phyloP scores from a whole-genome alignment of 2,888 invertebrate species.

The Frankliniella intonsa region DNA sequence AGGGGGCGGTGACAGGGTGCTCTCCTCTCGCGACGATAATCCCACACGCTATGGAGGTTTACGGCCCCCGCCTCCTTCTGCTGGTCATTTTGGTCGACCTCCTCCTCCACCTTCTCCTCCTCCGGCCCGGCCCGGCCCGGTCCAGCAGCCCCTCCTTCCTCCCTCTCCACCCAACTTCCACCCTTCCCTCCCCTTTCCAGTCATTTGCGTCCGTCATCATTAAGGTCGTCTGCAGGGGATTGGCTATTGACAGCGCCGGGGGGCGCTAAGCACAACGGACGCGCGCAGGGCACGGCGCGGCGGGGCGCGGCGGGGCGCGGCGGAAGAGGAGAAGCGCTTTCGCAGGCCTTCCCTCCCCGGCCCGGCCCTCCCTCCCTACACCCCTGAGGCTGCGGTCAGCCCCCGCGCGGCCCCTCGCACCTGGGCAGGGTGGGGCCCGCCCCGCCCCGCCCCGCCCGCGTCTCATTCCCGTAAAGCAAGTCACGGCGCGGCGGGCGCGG shows the following conservation, averaged over 20 bases:
- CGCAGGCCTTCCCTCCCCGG: not conserved
- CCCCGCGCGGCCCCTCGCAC: not conserved
- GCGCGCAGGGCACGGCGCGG: not conserved
- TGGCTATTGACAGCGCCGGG: constrained; percentile 16
- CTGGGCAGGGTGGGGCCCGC: not conserved
- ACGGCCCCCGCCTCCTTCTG: not conserved
- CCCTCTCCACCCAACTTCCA: not conserved
- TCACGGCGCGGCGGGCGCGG: no score
- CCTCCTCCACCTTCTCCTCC: not conserved
- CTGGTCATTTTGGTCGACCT: not conserved
- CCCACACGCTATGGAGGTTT: constrained; percentile 21
- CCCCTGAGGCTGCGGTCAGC: not conserved
- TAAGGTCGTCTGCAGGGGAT: constrained; percentile 19
- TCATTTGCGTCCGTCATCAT: constrained; percentile 18
- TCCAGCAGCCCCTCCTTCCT: not conserved
- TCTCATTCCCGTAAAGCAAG: no score
- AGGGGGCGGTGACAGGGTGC: not conserved
- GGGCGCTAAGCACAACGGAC: constrained; percentile 8
- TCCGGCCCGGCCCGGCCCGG: not conserved
- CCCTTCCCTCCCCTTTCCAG: not conserved
- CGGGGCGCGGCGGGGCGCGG: no score
- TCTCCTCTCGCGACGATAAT: not conserved
- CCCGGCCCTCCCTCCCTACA: not conserved
- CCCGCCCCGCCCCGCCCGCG: no score
- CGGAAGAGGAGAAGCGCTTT: not conserved